Evolutionary conservation across 1,140 invertebrate species (phyloP).

Genomic region (Aphaenogaster floridana): DNA sequence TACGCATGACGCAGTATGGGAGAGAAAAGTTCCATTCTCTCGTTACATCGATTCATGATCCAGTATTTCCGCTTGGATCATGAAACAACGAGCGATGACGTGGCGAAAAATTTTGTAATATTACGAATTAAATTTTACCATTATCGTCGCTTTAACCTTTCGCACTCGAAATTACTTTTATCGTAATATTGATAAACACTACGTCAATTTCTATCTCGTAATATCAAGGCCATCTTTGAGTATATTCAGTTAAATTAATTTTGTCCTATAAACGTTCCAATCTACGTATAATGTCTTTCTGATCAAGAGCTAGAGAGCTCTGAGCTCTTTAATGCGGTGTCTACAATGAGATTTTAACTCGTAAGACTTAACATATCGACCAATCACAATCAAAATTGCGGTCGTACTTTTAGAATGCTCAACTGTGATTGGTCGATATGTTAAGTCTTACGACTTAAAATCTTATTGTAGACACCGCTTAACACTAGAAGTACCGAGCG

Average conservation of each 20-base stretch:
- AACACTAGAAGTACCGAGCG: too few relatives aligned
- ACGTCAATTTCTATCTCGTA: constrained; percentile 24
- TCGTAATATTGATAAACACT: constrained; percentile 32
- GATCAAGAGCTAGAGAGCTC: not conserved
- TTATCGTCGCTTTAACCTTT: constrained; percentile 25
- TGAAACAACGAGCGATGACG: not conserved
- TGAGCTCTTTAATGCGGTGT: too few relatives aligned
- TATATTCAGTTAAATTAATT: constrained; percentile 18
- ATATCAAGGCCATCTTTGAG: constrained; percentile 15
- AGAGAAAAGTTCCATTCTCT: constrained; percentile 38
- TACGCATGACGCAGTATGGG: constrained; percentile 18
- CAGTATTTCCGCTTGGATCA: constrained; percentile 16
- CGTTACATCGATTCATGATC: constrained; percentile 30
- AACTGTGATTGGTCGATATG: too few relatives aligned
- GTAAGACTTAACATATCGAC: too few relatives aligned
- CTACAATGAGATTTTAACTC: too few relatives aligned
- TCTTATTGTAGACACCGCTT: too few relatives aligned
- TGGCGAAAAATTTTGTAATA: constrained; percentile 18
- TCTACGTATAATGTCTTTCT: not conserved
- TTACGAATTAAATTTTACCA: not conserved
- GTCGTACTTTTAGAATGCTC: too few relatives aligned
- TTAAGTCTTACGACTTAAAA: too few relatives aligned
- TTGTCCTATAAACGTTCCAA: not conserved
- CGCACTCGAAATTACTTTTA: constrained; percentile 25
- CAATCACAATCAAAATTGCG: too few relatives aligned